Percentiles rank a stretch among this genome's conserved stretches.
Conservation (phyloP, 2,113 vertebrate genomes). For the Proterorhinus semilunaris region DNA sequence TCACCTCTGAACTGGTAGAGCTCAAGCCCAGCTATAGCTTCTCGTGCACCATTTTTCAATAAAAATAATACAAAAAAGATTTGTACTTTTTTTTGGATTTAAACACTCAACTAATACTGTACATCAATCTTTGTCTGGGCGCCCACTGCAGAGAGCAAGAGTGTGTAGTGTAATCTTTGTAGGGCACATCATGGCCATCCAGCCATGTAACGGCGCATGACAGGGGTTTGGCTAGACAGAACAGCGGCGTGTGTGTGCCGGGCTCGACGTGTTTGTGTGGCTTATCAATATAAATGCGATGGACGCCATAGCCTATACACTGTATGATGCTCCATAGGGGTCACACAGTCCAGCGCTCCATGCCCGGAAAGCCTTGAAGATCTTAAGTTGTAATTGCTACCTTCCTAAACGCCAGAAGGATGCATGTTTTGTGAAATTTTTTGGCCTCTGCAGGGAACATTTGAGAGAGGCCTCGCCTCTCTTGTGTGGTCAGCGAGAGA, state of each 20-base stretch:
- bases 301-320: conserved; percentile 54
- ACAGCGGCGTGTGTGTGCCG: conserved; percentile 4
- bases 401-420: conserved; percentile 54
- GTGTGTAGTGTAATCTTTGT: conserved; percentile 14
- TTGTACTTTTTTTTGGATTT: too few species aligned
- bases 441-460: conserved; percentile 32
- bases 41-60: too few species aligned
- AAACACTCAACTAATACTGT: too few species aligned
- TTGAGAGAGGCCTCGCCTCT: conserved; percentile 33
- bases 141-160: conserved; percentile 12
- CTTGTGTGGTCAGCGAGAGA: conserved; percentile 58
- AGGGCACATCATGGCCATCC: too few species aligned
- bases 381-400: conserved; percentile 68
- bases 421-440: conserved; percentile 30
- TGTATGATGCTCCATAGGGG: conserved; percentile 41
- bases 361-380: conserved; percentile 54
- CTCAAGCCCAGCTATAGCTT: too few species aligned
- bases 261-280: conserved; percentile 11
- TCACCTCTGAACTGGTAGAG: background rate
- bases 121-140: conserved; percentile 9
- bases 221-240: conserved; percentile 33
- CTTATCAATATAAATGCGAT: conserved; percentile 17
- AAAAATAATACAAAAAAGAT: too few species aligned
- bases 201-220: conserved; percentile 6
- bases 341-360: conserved; percentile 41